A percentile compares a stretch with the other conserved stretches of the same genome.
Conservation (phyloP, 2,797 vertebrate genomes). For the Sebastes cheni region DNA sequence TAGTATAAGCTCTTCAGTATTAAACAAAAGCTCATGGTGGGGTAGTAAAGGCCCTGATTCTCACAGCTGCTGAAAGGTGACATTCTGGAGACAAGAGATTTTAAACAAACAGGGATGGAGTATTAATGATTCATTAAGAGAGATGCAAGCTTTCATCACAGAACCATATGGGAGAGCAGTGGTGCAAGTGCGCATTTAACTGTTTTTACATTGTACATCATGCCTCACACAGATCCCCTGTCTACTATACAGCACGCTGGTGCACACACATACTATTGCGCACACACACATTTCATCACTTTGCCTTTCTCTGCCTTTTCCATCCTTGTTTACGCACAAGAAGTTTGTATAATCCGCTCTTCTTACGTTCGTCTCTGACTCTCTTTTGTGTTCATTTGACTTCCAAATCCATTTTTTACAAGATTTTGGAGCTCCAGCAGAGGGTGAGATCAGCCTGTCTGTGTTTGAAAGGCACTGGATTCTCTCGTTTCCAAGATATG, state of each 20-base stretch:
- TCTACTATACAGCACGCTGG: not conserved
- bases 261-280: not conserved
- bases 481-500: not conserved
- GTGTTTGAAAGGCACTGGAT: not conserved
- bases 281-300: slow-evolving; percentile 7
- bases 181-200: not conserved
- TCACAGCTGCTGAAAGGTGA: not conserved
- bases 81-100: not conserved
- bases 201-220: too few relatives aligned
- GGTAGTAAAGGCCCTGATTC: not conserved
- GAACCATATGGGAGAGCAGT: not conserved
- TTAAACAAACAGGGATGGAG: not conserved
- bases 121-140: slow-evolving; percentile 2
- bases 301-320: slow-evolving; percentile 19
- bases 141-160: not conserved
- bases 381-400: slow-evolving; percentile 3
- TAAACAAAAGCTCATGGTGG: not conserved
- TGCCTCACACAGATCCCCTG: not conserved
- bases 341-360: slow-evolving; percentile 52
- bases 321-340: slow-evolving; percentile 57
- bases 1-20: not conserved
- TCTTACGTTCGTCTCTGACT: not conserved
- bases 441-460: not conserved
- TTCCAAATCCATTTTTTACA: not conserved
- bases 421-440: not conserved